Percentiles rank a stretch among this genome's conserved stretches.
These are phyloP conservation scores for Danaus plexippus DNA, from an alignment of 1,140 invertebrate genomes.

Conservation along the genomic window DNA sequence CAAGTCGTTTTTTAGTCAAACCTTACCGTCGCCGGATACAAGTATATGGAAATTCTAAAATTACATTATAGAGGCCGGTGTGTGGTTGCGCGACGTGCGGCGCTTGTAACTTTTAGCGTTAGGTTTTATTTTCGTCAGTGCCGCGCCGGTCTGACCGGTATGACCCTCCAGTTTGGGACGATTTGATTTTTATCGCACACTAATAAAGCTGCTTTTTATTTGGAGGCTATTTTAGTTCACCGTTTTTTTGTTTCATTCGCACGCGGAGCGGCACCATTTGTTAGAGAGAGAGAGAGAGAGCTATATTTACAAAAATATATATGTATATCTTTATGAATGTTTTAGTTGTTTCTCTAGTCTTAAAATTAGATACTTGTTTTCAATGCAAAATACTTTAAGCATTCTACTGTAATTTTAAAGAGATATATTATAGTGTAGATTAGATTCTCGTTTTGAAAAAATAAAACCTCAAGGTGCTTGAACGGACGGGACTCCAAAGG, in stretches of 20 bases:
- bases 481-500: slow-evolving; percentile 39
- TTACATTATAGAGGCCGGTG: too few species aligned
- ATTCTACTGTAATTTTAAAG: slow-evolving; percentile 56
- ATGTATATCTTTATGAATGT: slow-evolving; percentile 50
- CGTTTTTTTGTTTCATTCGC: slow-evolving; percentile 12
- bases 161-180: too few species aligned
- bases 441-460: slow-evolving; percentile 25
- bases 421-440: slow-evolving; percentile 55
- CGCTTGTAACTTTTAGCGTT: slow-evolving; percentile 48
- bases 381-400: slow-evolving; percentile 43
- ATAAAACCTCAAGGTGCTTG: slow-evolving; percentile 51
- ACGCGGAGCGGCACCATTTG: slow-evolving; percentile 8
- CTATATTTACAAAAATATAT: slow-evolving; percentile 38
- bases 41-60: too few species aligned
- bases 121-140: slow-evolving; percentile 56
- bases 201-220: slow-evolving; percentile 7
- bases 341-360: slow-evolving; percentile 66
- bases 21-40: too few species aligned
- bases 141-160: slow-evolving; percentile 19
- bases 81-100: too few species aligned
- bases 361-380: slow-evolving; percentile 36
- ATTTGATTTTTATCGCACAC: too few species aligned
- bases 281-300: slow-evolving; percentile 35
- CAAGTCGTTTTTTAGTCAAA: too few species aligned
- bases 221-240: not conserved